phyloP scores from a whole-genome alignment of 2,113 vertebrate genomes.

The Otocyon megalotis region DNA sequence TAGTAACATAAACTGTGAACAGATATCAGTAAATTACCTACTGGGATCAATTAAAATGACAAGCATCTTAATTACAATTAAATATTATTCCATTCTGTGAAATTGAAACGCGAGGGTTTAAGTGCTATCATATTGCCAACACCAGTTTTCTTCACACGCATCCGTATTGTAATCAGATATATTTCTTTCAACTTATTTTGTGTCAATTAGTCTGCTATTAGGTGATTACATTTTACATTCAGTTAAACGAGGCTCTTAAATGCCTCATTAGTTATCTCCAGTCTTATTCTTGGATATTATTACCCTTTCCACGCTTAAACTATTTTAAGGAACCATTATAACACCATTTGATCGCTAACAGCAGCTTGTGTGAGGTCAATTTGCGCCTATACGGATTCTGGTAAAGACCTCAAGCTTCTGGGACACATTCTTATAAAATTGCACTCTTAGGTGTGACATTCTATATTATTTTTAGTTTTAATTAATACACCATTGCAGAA shows the following conservation, averaged over 20 bases:
- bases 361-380: background rate
- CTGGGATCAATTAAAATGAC: constrained; percentile 68
- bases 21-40: constrained; percentile 82
- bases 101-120: constrained; percentile 41
- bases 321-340: constrained; percentile 42
- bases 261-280: background rate
- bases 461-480: background rate
- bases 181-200: constrained; percentile 45
- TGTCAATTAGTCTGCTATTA: constrained; percentile 60
- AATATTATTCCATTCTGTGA: constrained; percentile 51
- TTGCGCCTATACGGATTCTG: background rate
- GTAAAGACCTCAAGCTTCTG: background rate
- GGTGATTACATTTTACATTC: constrained; percentile 59
- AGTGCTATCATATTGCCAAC: background rate
- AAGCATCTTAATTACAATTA: constrained; percentile 64
- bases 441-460: background rate
- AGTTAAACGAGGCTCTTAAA: background rate
- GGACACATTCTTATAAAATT: constrained; percentile 54
- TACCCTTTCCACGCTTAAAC: background rate
- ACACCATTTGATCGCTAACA: background rate
- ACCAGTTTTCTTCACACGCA: constrained; percentile 34
- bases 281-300: constrained; percentile 6
- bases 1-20: constrained; percentile 87
- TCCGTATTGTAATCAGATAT: constrained; percentile 26
- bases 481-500: background rate